A percentile compares a stretch with the other conserved stretches of the same genome.
These are phyloP conservation scores for Watsonalla cultraria DNA, from an alignment of 2,888 invertebrate species.

Conservation along the genomic window DNA sequence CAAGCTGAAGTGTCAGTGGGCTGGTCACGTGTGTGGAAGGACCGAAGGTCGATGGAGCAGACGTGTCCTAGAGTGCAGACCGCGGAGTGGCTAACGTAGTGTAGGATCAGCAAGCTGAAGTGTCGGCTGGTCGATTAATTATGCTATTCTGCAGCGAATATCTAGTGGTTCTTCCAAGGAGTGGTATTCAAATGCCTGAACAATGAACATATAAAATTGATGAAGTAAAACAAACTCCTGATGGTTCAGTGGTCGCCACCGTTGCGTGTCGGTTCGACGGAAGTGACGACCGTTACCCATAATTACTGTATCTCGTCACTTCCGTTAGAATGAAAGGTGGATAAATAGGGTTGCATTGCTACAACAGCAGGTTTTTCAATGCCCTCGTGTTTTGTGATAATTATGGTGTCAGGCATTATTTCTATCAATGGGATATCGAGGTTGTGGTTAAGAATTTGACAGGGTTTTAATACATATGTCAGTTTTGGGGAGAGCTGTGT, in stretches of 20 bases:
- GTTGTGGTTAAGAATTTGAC: too few species aligned
- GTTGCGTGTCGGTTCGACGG: constrained; percentile 16
- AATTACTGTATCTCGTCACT: constrained; percentile 15
- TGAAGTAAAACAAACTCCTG: constrained; percentile 2
- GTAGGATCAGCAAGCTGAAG: too few species aligned
- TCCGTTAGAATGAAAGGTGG: constrained; percentile 17
- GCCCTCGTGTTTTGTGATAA: neutral
- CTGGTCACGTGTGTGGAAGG: too few species aligned
- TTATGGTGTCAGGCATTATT: too few species aligned
- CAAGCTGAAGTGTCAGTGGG: too few species aligned
- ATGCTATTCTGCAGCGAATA: neutral
- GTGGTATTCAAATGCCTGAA: neutral
- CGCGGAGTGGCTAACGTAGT: too few species aligned
- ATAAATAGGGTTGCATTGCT: constrained; percentile 7
- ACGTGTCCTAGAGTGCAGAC: too few species aligned
- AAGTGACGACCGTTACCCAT: constrained; percentile 27
- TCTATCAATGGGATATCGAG: too few species aligned
- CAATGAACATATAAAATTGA: constrained; percentile 1
- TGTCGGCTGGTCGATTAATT: neutral
- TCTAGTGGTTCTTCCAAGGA: neutral
- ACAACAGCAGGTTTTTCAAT: neutral
- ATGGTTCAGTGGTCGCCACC: constrained; percentile 1
- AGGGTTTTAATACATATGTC: too few species aligned
- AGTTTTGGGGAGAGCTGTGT: too few species aligned
- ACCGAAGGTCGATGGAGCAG: too few species aligned